Conservation (phyloP, 2,797 vertebrate genomes). For the Netta rufina region DNA sequence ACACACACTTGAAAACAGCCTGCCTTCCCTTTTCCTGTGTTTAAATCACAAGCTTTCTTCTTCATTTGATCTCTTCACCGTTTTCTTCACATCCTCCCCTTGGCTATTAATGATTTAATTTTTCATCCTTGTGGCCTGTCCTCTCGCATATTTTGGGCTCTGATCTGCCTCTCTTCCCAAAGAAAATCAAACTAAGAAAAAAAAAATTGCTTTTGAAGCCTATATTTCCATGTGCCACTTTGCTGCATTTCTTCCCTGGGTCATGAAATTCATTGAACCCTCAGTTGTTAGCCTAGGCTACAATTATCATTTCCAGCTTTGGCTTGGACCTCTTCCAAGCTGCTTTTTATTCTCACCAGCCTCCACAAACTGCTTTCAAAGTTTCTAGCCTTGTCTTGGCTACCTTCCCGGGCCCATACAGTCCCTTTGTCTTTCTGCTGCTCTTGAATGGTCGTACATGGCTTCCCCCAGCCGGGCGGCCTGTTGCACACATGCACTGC, state of each 20-base stretch:
- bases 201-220: background rate
- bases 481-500: too few species aligned
- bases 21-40: background rate
- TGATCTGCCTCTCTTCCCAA: background rate
- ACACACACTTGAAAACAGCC: background rate
- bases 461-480: rapidly evolving
- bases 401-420: background rate
- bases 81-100: background rate
- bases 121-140: background rate
- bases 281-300: background rate
- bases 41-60: background rate
- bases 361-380: background rate
- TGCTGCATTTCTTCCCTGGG: background rate
- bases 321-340: background rate
- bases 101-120: background rate
- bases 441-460: background rate
- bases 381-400: background rate
- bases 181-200: background rate
- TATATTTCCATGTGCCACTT: background rate
- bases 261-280: background rate
- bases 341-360: background rate
- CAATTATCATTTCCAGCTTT: background rate
- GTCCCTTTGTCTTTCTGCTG: background rate
- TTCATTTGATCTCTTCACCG: background rate
- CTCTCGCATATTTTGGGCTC: background rate